phyloP scores from a whole-genome alignment of 2,113 vertebrate genomes.

The Pseudonaja textilis region DNA sequence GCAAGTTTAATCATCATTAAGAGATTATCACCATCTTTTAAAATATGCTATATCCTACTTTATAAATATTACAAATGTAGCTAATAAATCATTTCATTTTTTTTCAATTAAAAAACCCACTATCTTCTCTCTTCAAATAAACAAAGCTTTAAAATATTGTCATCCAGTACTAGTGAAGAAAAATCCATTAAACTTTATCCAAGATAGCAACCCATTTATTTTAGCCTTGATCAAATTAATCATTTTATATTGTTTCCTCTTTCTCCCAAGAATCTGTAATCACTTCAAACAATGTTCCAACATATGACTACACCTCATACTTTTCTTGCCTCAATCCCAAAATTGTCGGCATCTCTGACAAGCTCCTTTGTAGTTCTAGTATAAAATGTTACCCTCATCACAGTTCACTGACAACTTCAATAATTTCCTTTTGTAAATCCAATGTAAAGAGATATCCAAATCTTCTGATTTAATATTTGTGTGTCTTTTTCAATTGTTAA shows the following conservation, averaged over 20 bases:
- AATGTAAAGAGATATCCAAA: background rate
- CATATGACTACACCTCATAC: background rate
- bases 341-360: background rate
- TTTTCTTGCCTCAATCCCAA: background rate
- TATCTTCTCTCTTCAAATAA: background rate
- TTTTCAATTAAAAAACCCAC: background rate
- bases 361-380: background rate
- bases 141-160: background rate
- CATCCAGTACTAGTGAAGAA: background rate
- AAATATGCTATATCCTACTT: background rate
- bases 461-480: background rate
- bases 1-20: background rate
- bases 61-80: background rate
- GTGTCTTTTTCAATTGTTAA: background rate
- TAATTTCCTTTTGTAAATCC: background rate
- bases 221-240: background rate
- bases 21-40: background rate
- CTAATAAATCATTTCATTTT: background rate
- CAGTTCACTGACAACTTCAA: background rate
- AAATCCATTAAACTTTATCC: background rate
- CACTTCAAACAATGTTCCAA: background rate
- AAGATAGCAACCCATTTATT: background rate
- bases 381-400: background rate
- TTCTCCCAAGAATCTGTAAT: background rate
- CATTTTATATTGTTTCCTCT: background rate